Evolutionary conservation across 2,113 vertebrate genomes (phyloP), one percentile per base, ranked within the genome.

Genomic region (Rhea pennata): DNA sequence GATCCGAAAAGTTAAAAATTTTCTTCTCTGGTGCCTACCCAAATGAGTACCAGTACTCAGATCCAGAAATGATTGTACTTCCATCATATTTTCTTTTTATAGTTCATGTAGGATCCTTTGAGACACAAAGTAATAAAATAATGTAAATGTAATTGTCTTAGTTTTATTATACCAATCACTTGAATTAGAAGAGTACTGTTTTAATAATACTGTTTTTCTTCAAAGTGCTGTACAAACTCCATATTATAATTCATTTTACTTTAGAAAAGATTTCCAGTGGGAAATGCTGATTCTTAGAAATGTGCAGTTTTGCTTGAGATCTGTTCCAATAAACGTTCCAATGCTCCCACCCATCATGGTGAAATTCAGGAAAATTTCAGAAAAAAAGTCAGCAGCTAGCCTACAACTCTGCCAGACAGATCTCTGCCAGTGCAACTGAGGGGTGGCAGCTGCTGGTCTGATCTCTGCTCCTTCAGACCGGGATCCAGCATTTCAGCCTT

Each of bases 151-250:
- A 80, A 84, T 79, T 44, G n/a, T 80, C 87, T 26, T 79, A 58
- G 23, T 74, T 92, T 95, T 85, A 83, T 88, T 91, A 67, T 6
- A 53, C 40, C 48, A 73, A 94, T 83, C 91, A 85, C 78, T 80
- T 82, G 5, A 56, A 83, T 91, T 85, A 67, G 33, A 15, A 2
- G 2, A 76, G 3, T 75, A 67, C 81, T 87, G 51, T 84, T 94
- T 95, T 89, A 94, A 83, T 82, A 74, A 87, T 39, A 33, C 2
- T 40, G 8, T 21, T 92, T 87, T 79, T 89, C 77, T 94, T 87
- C 84, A 71, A 95, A 91, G 56, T 54, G 27, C 16, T 73, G 20
- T 12, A 77, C 26, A 64, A 92, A 87, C 42, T 51, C 15, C 8
- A 2, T 39, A 33, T 54, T 27, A 39, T 22, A 89, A 77, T 69